phyloP scores from a whole-genome alignment of 2,797 vertebrate species.

The Rallus crepitans region DNA sequence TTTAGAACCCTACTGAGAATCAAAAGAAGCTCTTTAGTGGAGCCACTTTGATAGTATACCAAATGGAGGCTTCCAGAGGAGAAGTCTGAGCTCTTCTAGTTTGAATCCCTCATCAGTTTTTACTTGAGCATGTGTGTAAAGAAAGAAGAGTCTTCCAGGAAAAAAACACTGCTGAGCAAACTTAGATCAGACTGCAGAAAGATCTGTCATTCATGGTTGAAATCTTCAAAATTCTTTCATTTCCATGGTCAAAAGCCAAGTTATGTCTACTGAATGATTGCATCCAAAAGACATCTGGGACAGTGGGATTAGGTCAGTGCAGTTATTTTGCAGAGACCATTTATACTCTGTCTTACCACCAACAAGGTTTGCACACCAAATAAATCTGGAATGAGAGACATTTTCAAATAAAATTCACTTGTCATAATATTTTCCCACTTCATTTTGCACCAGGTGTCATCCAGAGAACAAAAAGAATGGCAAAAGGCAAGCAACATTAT shows the following conservation, averaged over 20 bases:
- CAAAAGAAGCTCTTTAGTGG: not conserved
- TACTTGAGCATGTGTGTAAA: not conserved
- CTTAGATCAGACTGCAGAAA: not conserved
- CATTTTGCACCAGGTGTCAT: not conserved
- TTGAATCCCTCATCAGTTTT: not conserved
- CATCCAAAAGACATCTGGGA: not conserved
- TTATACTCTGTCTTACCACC: not conserved
- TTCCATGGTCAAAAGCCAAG: not conserved
- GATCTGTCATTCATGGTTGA: accelerated
- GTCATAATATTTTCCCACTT: not conserved
- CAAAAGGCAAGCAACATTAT: not conserved
- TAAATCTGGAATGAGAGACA: not conserved
- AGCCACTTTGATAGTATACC: not conserved
- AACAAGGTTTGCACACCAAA: not conserved
- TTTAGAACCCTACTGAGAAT: not conserved
- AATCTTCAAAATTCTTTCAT: not conserved
- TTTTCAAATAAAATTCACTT: not conserved
- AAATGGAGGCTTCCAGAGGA: not conserved
- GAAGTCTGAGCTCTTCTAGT: not conserved
- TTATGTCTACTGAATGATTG: not conserved
- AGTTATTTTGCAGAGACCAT: accelerated
- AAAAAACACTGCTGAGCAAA: not conserved
- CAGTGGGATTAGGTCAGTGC: not conserved
- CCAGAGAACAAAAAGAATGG: not conserved
- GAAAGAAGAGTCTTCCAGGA: not conserved